A percentile compares a stretch with the other conserved stretches of the same genome.
Evolutionary conservation across 2,888 invertebrate species (phyloP).

Genomic region (Diadromus collaris): DNA sequence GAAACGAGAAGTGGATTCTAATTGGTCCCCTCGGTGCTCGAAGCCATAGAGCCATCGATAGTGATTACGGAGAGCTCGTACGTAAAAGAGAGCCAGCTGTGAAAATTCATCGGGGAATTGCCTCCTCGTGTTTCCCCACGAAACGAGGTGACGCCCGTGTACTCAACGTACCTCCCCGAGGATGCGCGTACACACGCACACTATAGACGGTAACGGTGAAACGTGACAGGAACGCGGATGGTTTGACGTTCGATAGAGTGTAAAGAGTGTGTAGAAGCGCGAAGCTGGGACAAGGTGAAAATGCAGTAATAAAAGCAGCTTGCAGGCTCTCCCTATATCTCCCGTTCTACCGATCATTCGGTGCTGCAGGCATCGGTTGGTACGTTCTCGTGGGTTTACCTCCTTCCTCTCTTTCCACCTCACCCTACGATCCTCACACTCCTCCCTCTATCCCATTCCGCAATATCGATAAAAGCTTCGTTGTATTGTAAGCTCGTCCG

Average conservation of each 20-base stretch:
- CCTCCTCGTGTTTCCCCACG: constrained; percentile 44
- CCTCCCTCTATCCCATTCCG: constrained; percentile 59
- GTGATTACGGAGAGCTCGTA: constrained; percentile 55
- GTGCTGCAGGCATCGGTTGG: constrained; percentile 57
- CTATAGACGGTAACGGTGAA: constrained; percentile 49
- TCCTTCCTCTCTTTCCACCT: constrained; percentile 34
- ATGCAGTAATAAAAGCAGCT: constrained; percentile 79
- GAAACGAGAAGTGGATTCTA: constrained; percentile 58
- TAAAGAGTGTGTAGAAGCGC: constrained; percentile 75
- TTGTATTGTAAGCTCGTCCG: constrained; percentile 77
- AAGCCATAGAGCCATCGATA: constrained; percentile 59
- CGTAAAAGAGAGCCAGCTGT: constrained; percentile 39
- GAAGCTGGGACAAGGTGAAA: constrained; percentile 79
- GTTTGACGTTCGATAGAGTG: constrained; percentile 75
- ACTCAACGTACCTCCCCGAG: constrained; percentile 40
- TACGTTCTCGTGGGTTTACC: constrained; percentile 43
- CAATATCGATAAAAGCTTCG: constrained; percentile 79
- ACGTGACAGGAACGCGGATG: constrained; percentile 58
- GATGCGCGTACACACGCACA: constrained; percentile 10
- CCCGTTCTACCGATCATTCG: constrained; percentile 53
- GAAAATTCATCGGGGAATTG: constrained; percentile 61
- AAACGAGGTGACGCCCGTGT: constrained; percentile 51
- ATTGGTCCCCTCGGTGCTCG: constrained; percentile 59
- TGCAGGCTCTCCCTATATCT: constrained; percentile 67
- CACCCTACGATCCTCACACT: constrained; percentile 29